Conservation (phyloP, 2,797 vertebrate genomes). For the Trematomus bernacchii region DNA sequence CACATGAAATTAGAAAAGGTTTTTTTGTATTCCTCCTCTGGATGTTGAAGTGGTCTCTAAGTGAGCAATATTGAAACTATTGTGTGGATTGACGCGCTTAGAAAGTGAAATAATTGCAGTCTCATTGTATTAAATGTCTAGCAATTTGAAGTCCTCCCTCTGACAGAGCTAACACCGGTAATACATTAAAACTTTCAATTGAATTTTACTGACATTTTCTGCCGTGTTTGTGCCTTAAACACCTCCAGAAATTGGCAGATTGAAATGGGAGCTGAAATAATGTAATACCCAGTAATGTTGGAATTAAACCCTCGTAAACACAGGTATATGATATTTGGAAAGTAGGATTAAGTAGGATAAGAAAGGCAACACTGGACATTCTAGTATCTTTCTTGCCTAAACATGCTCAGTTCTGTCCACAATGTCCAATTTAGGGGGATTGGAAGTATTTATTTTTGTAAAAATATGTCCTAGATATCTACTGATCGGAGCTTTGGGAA, state of each 20-base stretch:
- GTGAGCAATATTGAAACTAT: conserved; percentile 9
- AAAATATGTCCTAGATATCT: background rate
- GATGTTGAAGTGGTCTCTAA: background rate
- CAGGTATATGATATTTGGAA: background rate
- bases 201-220: conserved; percentile 18
- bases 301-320: conserved; percentile 21
- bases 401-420: too few relatives aligned
- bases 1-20: background rate
- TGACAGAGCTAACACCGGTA: background rate
- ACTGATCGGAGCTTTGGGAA: conserved; percentile 31
- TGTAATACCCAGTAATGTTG: background rate
- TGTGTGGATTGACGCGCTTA: conserved; percentile 13
- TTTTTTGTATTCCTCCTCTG: background rate
- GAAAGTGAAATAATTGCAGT: conserved; percentile 18
- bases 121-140: conserved; percentile 22
- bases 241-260: background rate
- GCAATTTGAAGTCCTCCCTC: conserved; percentile 9
- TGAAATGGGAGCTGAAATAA: background rate
- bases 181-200: conserved; percentile 21
- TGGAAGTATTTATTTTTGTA: background rate
- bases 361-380: background rate
- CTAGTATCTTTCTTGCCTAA: too few relatives aligned
- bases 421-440: background rate
- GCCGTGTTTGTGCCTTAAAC: background rate
- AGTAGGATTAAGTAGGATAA: background rate